Base-by-base conservation (phyloP, 2,113 vertebrate genomes). In the Equus przewalskii region DNA sequence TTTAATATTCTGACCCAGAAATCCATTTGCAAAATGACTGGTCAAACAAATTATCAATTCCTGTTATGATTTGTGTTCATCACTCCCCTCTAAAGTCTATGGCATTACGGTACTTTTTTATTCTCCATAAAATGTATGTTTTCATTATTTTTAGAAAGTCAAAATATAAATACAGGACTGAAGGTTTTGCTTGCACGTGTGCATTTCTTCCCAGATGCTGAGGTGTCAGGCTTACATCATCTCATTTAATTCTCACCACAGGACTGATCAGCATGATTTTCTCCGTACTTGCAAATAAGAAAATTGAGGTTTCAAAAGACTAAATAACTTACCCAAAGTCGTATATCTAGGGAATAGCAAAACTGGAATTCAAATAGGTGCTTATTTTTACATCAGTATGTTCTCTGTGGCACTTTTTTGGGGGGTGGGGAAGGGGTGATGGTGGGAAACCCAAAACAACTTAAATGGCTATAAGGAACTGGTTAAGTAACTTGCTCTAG, bases 371-470 rank as follows among this genome's bases (percentile, higher is more conserved):
- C 11, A 70, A 84, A 49, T 11, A 36, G 28, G 1, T 28, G n/a
- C 11, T 78, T 95, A 4, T 4, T 54, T 95, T 91, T 30, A 78
- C 6, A 49, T 56, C 3, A 36, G 1, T 49, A 30, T 81, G 15
- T 56, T 73, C 14, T 22, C 36, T 64, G 44, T 84, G 33, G 33
- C 6, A 21, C 24, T 46, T 75, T 79, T 49, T 11, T 62, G 12
- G 7, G 7, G 14, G n/a, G 1, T 5, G 8, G 3, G 5, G 58
- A 15, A 36, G 24, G 4, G 3, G 13, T 18, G 6, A 49, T n/a
- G 19, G 12, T 1, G 3, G 28, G 41, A 93, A 89, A 49, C 11
- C 28, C 56, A 21, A 69, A 64, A n/a, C 8, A 91, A 56, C 5
- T 41, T 56, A 33, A 24, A 44, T 65, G 7, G 30, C 70, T 21